Conservation (phyloP, 2,113 vertebrate genomes). For the Pterocles orientalis region DNA sequence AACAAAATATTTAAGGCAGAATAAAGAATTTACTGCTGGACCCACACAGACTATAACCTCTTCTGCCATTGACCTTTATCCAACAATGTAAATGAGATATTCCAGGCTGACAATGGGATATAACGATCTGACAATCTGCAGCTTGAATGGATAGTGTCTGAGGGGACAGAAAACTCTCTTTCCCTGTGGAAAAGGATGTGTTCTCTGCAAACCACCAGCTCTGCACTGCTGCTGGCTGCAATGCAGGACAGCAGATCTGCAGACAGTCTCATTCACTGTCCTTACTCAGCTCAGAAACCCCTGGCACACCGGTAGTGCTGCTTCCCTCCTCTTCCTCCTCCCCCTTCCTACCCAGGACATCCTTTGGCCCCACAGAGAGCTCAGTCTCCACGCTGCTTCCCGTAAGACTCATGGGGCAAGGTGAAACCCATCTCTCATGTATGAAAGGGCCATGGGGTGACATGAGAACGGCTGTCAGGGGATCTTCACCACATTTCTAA, state of each 20-base stretch:
- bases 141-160: neutral
- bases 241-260: neutral
- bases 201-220: neutral
- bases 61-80: neutral
- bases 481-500: accelerated
- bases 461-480: neutral
- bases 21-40: neutral
- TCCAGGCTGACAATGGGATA: neutral
- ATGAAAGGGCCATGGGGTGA: accelerated
- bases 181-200: neutral
- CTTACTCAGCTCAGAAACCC: neutral
- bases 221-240: neutral
- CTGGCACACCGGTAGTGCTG: neutral
- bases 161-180: neutral
- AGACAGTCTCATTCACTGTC: accelerated
- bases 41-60: neutral
- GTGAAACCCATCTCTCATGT: accelerated
- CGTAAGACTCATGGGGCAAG: accelerated
- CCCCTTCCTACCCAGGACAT: neutral
- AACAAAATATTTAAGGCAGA: neutral
- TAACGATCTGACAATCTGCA: neutral
- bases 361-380: accelerated
- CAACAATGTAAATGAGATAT: neutral
- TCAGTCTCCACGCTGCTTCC: neutral
- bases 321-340: neutral